phyloP scores from a whole-genome alignment of 1,140 invertebrate species.

The Drosophila carrolli region DNA sequence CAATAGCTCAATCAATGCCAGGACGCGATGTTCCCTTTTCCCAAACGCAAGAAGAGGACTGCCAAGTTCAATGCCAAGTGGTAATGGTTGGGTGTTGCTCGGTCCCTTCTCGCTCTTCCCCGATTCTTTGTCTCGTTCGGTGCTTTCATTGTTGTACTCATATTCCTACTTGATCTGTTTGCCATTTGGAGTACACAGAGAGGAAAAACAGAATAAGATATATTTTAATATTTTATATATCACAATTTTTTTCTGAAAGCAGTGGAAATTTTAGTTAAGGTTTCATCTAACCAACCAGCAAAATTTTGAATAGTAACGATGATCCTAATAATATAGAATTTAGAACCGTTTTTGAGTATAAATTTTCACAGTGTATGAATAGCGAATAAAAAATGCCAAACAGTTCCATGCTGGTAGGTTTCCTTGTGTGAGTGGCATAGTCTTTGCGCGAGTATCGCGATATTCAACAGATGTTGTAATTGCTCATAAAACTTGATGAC shows the following conservation, averaged over 20 bases:
- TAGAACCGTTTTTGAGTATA: neutral
- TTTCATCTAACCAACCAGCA: too few relatives aligned
- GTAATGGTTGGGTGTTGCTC: conserved; percentile 38
- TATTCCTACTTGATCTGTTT: conserved; percentile 69
- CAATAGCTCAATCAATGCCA: conserved; percentile 76
- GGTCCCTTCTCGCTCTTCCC: conserved; percentile 13
- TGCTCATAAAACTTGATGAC: conserved; percentile 83
- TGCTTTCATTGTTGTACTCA: conserved; percentile 34
- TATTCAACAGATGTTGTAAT: conserved; percentile 84
- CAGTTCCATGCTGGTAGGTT: conserved; percentile 36
- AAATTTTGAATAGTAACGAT: too few relatives aligned
- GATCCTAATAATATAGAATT: too few relatives aligned
- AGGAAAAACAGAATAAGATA: neutral
- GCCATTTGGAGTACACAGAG: conserved; percentile 54
- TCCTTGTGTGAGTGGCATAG: conserved; percentile 4
- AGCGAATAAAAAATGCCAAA: conserved; percentile 32
- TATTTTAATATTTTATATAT: neutral
- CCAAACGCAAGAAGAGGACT: conserved; percentile 19
- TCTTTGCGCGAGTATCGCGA: conserved; percentile 55
- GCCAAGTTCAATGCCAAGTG: conserved; percentile 78
- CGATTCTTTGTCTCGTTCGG: conserved; percentile 2
- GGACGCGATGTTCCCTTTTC: conserved; percentile 22
- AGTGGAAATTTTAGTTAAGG: too few relatives aligned
- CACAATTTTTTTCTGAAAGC: too few relatives aligned
- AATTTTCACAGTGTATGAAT: conserved; percentile 8